phyloP scores from a whole-genome alignment of 2,797 vertebrate species.

The Rhabdomys pumilio region DNA sequence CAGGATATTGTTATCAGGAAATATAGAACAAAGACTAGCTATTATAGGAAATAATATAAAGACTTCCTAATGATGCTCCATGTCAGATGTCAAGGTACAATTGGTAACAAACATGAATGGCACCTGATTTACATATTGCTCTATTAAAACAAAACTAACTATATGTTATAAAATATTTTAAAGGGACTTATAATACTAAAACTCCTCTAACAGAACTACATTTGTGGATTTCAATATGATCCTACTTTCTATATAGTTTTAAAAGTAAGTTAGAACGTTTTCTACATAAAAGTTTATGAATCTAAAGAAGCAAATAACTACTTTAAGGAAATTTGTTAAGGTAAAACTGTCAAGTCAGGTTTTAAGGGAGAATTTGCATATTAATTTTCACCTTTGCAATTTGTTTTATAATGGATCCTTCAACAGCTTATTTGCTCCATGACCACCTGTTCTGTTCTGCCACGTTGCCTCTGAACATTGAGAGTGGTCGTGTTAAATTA shows the following conservation, averaged over 20 bases:
- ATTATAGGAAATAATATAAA: background rate
- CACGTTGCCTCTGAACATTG: constrained; percentile 66
- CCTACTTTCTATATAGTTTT: background rate
- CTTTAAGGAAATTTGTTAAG: constrained; percentile 63
- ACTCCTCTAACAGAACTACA: background rate
- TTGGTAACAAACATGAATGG: background rate
- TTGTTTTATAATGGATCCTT: background rate
- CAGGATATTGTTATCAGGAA: background rate
- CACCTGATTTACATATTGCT: background rate
- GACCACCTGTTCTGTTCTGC: constrained; percentile 73
- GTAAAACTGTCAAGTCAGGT: constrained; percentile 20
- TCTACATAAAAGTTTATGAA: background rate
- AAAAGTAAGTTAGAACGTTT: background rate
- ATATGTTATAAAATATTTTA: constrained; percentile 3
- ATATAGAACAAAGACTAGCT: background rate
- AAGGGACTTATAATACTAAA: background rate
- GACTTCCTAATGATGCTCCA: background rate
- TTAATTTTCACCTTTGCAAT: constrained; percentile 61
- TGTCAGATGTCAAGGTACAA: background rate
- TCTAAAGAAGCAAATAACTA: constrained; percentile 55
- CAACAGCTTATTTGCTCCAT: constrained; percentile 61
- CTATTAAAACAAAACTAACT: background rate
- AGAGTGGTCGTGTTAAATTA: constrained; percentile 67
- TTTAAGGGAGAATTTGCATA: constrained; percentile 37
- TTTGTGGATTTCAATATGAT: background rate